Evolutionary conservation across 2,888 invertebrate genomes (phyloP), one percentile per base, ranked within the genome.

Genomic region (Cataglyphis rosenhaueri): DNA sequence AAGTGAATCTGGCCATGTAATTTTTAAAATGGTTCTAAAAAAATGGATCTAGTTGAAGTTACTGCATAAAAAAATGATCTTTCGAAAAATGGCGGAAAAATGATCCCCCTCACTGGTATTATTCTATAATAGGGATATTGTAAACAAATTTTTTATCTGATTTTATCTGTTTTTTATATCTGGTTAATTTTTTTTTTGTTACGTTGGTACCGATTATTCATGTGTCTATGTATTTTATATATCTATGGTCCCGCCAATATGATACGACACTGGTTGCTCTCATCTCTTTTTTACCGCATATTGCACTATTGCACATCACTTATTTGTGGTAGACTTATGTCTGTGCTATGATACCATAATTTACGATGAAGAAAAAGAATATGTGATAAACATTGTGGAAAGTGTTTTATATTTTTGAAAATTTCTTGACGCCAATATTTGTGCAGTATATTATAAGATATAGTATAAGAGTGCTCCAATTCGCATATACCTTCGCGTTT

Each of bases 161-260:
- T 21, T 21, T 21, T 21, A 21, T 21, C 21, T 21, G 21, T 21
- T 21, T 21, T 21, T 21, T 21, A 21, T 21, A 9, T 25, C 44
- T 44, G 1, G 25, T 18, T 1, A 44, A 5, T 66, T 44, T 66
- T 44, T 0, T 29, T 18, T 10, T 10, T 12, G 15, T 66, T 21
- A 18, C 44, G 68, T 70, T 70, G 52, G 32, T 9, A 52, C 6
- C 21, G 12, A 32, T 32, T 68, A 21, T 70, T 68, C 3, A 48
- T 68, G 29, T 21, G 9, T 52, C 48, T 52, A 52, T n/a, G 2
- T 44, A 52, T n/a, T n/a, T 52, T 52, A 52, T n/a, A 52, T n/a
- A 0, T 52, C 48, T 52, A 52, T 52, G 48, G n/a, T 35, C 32
- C 70, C 55, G 70, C 55, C 35, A 52, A 70, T 55, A 52, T 25